Evolutionary conservation across 2,888 invertebrate species (phyloP).

Genomic region (Drosophila neutralis): DNA sequence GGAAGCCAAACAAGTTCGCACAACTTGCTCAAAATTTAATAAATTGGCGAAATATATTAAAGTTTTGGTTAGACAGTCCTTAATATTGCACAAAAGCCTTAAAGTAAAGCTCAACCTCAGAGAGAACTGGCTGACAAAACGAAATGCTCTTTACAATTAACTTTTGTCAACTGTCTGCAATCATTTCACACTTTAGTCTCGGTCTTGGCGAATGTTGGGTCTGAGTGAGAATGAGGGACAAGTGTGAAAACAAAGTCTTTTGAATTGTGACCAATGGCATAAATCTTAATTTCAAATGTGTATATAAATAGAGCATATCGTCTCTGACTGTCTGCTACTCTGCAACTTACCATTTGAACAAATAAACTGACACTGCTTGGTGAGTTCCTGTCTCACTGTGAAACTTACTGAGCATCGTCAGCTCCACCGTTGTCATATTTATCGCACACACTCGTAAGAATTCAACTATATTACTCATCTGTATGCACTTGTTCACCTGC

Average conservation of each 20-base stretch:
- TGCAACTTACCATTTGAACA: conserved; percentile 53
- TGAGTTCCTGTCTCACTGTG: conserved; percentile 8
- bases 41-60: conserved; percentile 37
- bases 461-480: neutral
- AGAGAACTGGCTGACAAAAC: conserved; percentile 12
- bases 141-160: conserved; percentile 65
- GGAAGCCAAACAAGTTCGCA: conserved; percentile 24
- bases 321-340: conserved; percentile 3
- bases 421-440: conserved; percentile 44
- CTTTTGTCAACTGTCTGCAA: conserved; percentile 65
- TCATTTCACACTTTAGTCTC: conserved; percentile 43
- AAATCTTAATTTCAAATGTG: conserved; percentile 77
- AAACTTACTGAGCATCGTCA: conserved; percentile 24
- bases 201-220: conserved; percentile 32
- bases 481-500: conserved; percentile 49
- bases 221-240: conserved; percentile 13
- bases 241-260: conserved; percentile 34
- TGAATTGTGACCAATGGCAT: conserved; percentile 62
- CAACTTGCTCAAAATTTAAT: conserved; percentile 20
- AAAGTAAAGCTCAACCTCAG: conserved; percentile 27
- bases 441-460: conserved; percentile 14
- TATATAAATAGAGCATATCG: conserved; percentile 20
- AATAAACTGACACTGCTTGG: conserved; percentile 53
- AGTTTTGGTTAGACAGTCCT: conserved; percentile 16
- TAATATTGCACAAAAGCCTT: conserved; percentile 27